phyloP scores from a whole-genome alignment of 2,797 vertebrate species.

The Lutjanus argentimaculatus region DNA sequence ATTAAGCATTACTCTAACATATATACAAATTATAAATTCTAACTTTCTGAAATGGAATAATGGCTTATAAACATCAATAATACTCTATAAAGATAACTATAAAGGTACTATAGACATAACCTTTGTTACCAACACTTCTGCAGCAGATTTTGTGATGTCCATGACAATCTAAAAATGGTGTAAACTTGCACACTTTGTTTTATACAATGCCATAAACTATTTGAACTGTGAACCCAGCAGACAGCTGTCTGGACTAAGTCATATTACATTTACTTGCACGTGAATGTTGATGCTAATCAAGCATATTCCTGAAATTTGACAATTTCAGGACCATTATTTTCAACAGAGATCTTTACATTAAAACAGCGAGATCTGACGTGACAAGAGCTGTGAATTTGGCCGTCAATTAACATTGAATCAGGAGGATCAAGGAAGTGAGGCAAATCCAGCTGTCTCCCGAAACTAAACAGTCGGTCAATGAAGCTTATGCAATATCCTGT shows the following conservation, averaged over 20 bases:
- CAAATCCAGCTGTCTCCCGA: conserved; percentile 70
- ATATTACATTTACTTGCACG: background rate
- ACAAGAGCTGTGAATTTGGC: conserved; percentile 6
- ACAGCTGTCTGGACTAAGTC: background rate
- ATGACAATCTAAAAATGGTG: background rate
- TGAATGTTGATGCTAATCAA: background rate
- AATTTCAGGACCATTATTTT: conserved; percentile 2
- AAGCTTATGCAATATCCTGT: conserved; percentile 83
- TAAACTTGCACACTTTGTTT: background rate
- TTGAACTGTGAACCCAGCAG: background rate
- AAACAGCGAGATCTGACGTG: conserved; percentile 3
- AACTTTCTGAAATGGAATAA: no score
- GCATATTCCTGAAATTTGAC: background rate
- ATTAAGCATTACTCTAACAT: no score
- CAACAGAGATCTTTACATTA: background rate
- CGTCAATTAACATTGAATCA: conserved; percentile 44
- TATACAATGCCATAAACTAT: background rate
- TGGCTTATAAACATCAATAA: no score
- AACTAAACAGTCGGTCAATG: conserved; percentile 71
- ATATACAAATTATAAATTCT: no score
- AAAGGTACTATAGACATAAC: no score
- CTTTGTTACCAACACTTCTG: background rate
- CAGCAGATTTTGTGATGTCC: background rate
- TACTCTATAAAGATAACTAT: no score
- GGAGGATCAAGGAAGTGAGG: conserved; percentile 56